Evolutionary conservation across 1,140 invertebrate species (phyloP), one percentile per base, ranked within the genome.

Genomic region (Drosophila saltans): DNA sequence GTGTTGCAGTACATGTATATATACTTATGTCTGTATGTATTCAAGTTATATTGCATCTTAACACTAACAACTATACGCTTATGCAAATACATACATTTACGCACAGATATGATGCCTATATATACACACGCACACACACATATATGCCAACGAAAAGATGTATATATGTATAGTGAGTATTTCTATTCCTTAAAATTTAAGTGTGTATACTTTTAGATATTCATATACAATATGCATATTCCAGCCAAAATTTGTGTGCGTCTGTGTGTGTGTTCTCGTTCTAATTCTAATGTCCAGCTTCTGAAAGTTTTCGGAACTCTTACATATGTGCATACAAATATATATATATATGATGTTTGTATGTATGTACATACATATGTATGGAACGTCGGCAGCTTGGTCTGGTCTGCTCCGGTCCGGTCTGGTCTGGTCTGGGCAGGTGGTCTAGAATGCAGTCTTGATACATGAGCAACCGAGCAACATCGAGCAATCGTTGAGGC

Each of bases 161-260:
- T 65, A 65, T 61, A 78, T 70, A 63, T 72, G 72, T 45, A 52
- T 52, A 52, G 45, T 52, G 45, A 52, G 8, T 52, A 52, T 52
- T 52, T 52, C 79, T 73, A 79, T 82, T 85, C 74, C 82, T 82
- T 82, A 74, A 88, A 36, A 85, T 78, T 66, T 70, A 70, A 45
- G 67, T 62, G 55, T 56, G 66, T 81, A 64, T 60, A 56, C 68
- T 61, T 69, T 33, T 63, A 67, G 30, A 61, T 66, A 56, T 26
- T 86, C 77, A 85, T 86, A 85, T 86, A 86, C 82, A 86, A 86
- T 69, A 85, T 86, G 81, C 74, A 78, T 86, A 86, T 82, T 79
- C 56, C 69, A 58, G 71, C 67, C 68, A 66, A 69, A 69, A 66
- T 71, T 57, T 78, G 60, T 67, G 61, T 78, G 60, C 45, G 55